Evolutionary conservation across 2,797 vertebrate species (phyloP).

Genomic region (Paedocypris micromegethes): DNA sequence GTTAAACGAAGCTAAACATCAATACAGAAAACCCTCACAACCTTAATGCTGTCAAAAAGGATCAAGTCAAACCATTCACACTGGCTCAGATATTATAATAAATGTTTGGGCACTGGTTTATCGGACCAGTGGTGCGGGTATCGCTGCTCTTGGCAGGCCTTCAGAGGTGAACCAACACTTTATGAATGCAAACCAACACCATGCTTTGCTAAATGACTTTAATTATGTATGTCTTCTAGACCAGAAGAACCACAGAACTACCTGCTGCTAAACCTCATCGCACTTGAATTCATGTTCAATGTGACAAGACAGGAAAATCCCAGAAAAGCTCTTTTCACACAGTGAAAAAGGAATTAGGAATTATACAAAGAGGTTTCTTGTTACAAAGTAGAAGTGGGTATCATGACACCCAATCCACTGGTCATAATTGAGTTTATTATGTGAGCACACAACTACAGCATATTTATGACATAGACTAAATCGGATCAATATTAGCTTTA

Average conservation of each 20-base stretch:
- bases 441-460: too few species aligned
- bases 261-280: constrained; percentile 24
- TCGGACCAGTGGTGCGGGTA: not conserved
- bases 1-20: constrained; percentile 66
- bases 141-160: constrained; percentile 31
- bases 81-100: not conserved
- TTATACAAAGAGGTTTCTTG: constrained; percentile 3
- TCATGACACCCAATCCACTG: not conserved
- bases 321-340: constrained; percentile 1
- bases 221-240: constrained; percentile 43
- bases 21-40: constrained; percentile 55
- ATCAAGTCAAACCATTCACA: constrained; percentile 10
- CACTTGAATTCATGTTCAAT: constrained; percentile 12
- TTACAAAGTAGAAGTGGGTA: constrained; percentile 1
- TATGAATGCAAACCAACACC: constrained; percentile 38
- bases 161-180: constrained; percentile 44
- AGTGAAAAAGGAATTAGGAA: constrained; percentile 7
- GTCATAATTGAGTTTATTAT: too few species aligned
- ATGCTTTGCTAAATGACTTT: constrained; percentile 40
- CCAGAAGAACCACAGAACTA: constrained; percentile 3
- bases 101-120: not conserved
- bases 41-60: constrained; percentile 21
- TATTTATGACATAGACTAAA: too few species aligned
- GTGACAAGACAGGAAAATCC: constrained; percentile 2
- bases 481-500: too few species aligned